phyloP scores from a whole-genome alignment of 2,113 vertebrate species.

The Bombycilla garrulus region DNA sequence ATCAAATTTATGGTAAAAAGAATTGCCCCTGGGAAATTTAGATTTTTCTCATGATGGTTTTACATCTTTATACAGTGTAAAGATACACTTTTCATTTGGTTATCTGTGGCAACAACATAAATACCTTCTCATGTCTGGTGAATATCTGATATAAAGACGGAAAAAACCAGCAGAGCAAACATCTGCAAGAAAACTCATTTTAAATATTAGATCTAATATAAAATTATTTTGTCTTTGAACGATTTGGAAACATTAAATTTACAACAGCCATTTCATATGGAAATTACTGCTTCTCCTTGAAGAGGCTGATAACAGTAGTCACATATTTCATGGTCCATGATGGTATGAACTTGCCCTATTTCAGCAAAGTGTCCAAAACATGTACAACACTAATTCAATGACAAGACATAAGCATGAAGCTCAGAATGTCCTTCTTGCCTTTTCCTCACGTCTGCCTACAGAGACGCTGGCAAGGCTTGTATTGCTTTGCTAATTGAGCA shows the following conservation, averaged over 20 bases:
- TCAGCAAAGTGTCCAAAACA: conserved; percentile 7
- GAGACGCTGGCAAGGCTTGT: not conserved
- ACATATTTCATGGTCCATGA: not conserved
- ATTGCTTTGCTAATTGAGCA: conserved; percentile 31
- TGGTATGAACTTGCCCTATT: conserved; percentile 16
- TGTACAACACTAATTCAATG: not conserved
- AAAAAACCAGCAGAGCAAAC: conserved; percentile 11
- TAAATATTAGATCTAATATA: conserved; percentile 36
- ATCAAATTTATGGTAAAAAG: conserved; percentile 15
- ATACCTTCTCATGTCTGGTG: not conserved
- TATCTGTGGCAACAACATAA: not conserved
- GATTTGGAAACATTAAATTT: conserved; percentile 64
- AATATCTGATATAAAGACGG: not conserved
- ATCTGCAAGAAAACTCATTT: conserved; percentile 10
- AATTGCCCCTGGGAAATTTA: not conserved
- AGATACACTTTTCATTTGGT: not conserved
- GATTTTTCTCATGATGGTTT: not conserved
- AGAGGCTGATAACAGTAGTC: conserved; percentile 27
- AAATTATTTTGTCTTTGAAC: conserved; percentile 54
- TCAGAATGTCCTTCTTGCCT: not conserved
- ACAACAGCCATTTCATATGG: conserved; percentile 30
- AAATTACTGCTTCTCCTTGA: conserved; percentile 40
- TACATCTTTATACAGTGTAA: not conserved
- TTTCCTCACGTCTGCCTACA: not conserved
- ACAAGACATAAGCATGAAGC: not conserved